These are phyloP conservation scores for Morone saxatilis DNA, from an alignment of 2,113 vertebrate species.

Conservation along the genomic window DNA sequence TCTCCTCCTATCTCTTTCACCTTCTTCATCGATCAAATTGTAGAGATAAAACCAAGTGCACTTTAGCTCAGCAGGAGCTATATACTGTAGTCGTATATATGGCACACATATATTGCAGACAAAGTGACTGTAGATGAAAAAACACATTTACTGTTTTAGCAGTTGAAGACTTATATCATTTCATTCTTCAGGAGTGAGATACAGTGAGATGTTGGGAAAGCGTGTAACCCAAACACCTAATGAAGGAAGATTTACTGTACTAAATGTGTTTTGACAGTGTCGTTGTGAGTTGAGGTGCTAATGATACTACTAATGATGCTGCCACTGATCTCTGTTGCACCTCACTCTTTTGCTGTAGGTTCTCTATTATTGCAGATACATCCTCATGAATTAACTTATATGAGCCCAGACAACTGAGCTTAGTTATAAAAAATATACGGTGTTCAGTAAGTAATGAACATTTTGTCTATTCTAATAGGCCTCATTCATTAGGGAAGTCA, in stretches of 20 bases:
- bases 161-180: background rate
- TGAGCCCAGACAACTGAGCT: background rate
- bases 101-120: background rate
- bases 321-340: slow-evolving; percentile 4
- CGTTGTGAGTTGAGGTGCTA: background rate
- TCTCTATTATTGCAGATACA: background rate
- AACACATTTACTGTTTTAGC: background rate
- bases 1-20: background rate
- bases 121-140: background rate
- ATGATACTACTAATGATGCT: slow-evolving; percentile 10
- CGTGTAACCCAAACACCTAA: background rate
- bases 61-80: slow-evolving; percentile 9
- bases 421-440: background rate
- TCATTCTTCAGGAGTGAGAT: background rate
- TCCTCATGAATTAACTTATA: background rate
- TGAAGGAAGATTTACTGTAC: background rate
- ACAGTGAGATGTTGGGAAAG: background rate
- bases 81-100: background rate
- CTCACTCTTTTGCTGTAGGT: slow-evolving; percentile 14
- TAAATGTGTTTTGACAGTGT: background rate
- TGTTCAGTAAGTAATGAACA: slow-evolving; percentile 11
- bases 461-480: background rate
- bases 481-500: background rate
- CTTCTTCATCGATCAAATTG: background rate
- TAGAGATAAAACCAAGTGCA: background rate